These are phyloP conservation scores for Cossypha dichroa DNA, from an alignment of 2,797 vertebrate species.

Conservation along the genomic window DNA sequence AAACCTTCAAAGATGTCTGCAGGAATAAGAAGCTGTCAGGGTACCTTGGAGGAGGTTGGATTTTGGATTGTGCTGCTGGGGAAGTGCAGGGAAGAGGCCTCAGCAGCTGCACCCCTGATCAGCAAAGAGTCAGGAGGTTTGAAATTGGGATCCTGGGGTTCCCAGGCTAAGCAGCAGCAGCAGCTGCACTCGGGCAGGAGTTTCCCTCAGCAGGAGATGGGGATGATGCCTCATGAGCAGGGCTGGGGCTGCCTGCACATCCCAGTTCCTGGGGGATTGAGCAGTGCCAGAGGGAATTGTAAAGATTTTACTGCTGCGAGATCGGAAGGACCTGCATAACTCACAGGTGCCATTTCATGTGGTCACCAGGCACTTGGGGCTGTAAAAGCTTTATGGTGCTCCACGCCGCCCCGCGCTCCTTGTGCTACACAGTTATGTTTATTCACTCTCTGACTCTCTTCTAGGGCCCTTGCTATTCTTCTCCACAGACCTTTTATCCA, in stretches of 20 bases:
- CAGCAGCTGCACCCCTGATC: fast-evolving
- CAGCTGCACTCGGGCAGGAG: background rate
- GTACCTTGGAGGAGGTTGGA: background rate
- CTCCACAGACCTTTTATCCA: background rate
- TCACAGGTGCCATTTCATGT: background rate
- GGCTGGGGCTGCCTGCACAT: background rate
- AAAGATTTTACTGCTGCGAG: background rate
- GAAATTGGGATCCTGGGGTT: background rate
- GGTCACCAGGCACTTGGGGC: background rate
- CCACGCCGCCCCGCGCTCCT: fast-evolving
- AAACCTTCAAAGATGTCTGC: background rate
- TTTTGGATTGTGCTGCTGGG: background rate
- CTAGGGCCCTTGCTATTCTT: background rate
- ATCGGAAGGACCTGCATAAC: background rate
- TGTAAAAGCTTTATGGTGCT: background rate
- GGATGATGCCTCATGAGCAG: fast-evolving
- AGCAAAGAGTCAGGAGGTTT: background rate
- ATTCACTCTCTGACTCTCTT: background rate
- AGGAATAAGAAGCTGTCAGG: background rate
- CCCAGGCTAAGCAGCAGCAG: background rate
- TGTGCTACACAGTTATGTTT: background rate
- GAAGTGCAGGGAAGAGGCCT: background rate
- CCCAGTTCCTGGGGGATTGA: background rate
- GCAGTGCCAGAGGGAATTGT: background rate
- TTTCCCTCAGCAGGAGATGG: background rate